Base-by-base conservation (phyloP, 1,140 invertebrate species). In the Bombus turneri region DNA sequence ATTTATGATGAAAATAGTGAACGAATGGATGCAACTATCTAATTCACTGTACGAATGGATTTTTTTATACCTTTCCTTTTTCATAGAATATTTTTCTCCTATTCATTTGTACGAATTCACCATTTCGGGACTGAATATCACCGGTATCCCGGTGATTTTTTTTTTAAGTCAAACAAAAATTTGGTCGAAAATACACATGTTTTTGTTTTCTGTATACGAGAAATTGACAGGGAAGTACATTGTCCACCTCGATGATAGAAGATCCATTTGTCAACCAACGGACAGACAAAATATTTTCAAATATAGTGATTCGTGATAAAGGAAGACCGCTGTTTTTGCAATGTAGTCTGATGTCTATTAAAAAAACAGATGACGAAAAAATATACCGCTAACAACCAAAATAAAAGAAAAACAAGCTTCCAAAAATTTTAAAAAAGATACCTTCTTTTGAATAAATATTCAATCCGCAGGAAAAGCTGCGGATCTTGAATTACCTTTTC, bases 201-300 rank as follows among this genome's bases (percentile, higher is more conserved):
- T 41, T 64, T 31, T 43, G 41, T 66, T 78, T 9, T 66, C 39
- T 25, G 12, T 53, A 15, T 10, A 53, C 3, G 73, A 75, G 22
- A 57, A 75, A 75, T 25, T 57, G 73, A 75, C 43, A n/a, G 28
- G 39, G 12, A 43, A 64, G 59, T 34, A n/a, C 41, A 31, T 64
- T 64, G 39, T 64, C 76, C 41, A n/a, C 22, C n/a, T 28, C 22
- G 39, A 66, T 79, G 62, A 68, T 66, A 47, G 77, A 79, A 66
- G 39, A 66, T 47, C 62, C 18, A 47, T 66, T 79, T 43, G 62
- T 66, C 77, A 66, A 66, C 39, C 59, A 28, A 28, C 47, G 25
- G 34, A 8, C 34, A 18, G 31, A 47, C 62, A 37, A 66, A 76
- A 59, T 59, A 41, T 79, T 79, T 79, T 79, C 34, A 10, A n/a